Percentiles rank a stretch among this genome's conserved stretches.
These are phyloP conservation scores for Scopus umbretta DNA, from an alignment of 2,113 vertebrate genomes.

Conservation along the genomic window DNA sequence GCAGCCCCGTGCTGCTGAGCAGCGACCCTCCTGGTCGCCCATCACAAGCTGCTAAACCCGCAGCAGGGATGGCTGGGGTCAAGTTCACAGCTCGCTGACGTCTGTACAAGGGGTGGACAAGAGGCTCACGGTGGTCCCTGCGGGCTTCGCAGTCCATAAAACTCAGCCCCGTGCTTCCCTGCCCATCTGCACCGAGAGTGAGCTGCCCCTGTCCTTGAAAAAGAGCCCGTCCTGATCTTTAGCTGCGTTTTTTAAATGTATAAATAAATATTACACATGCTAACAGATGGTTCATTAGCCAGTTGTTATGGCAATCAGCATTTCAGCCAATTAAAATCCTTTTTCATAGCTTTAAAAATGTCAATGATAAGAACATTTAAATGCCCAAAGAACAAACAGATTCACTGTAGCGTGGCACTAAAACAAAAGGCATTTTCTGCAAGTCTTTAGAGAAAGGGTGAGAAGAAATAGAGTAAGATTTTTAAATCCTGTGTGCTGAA, in stretches of 20 bases:
- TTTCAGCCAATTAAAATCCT: slow-evolving; percentile 68
- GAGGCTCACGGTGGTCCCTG: not conserved
- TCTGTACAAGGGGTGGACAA: not conserved
- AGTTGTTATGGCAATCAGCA: slow-evolving; percentile 73
- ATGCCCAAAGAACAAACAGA: slow-evolving; percentile 22
- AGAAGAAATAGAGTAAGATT: not conserved
- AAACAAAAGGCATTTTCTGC: not conserved
- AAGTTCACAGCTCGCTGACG: not conserved
- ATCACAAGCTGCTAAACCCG: not conserved
- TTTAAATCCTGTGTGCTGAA: not conserved
- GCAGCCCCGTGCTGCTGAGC: not conserved
- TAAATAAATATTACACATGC: slow-evolving; percentile 74
- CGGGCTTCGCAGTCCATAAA: not conserved
- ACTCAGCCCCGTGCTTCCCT: not conserved
- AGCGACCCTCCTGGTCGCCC: not conserved
- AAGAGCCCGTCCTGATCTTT: not conserved
- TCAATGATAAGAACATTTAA: slow-evolving; percentile 27
- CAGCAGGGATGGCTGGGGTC: not conserved
- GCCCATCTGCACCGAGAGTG: not conserved
- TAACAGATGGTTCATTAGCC: slow-evolving; percentile 71
- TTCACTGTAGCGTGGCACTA: not conserved
- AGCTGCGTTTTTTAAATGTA: not conserved
- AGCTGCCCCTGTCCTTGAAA: not conserved
- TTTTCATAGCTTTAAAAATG: slow-evolving; percentile 57
- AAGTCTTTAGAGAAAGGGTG: not conserved